phyloP scores from a whole-genome alignment of 2,113 vertebrate species.

The Pteronura brasiliensis region DNA sequence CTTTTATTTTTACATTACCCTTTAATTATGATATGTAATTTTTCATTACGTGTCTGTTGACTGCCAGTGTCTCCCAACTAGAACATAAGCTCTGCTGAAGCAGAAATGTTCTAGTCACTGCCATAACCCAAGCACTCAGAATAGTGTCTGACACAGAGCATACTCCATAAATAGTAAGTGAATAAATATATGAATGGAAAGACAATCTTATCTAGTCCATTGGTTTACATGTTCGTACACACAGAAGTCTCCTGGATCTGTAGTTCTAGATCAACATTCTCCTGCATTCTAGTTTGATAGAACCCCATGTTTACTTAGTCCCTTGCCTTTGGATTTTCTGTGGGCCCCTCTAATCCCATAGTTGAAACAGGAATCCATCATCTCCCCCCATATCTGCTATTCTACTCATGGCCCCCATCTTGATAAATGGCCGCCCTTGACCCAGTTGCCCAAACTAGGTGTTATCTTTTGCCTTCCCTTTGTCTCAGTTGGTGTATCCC shows the following conservation, averaged over 20 bases:
- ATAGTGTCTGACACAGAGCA: neutral
- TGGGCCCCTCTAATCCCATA: neutral
- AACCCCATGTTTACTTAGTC: neutral
- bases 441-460: neutral
- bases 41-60: neutral
- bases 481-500: neutral
- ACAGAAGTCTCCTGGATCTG: neutral
- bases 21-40: neutral
- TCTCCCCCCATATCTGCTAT: neutral
- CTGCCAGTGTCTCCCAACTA: neutral
- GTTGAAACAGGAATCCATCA: neutral
- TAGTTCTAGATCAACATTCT: neutral
- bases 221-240: neutral
- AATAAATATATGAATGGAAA: neutral
- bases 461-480: neutral
- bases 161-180: neutral
- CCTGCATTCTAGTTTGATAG: neutral
- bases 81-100: neutral
- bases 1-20: neutral
- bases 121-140: neutral
- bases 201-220: too few relatives aligned
- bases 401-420: neutral
- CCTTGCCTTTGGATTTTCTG: neutral
- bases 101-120: neutral
- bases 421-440: neutral